phyloP scores from a whole-genome alignment of 2,113 vertebrate species.

The sheep (Ovis aries) region DNA sequence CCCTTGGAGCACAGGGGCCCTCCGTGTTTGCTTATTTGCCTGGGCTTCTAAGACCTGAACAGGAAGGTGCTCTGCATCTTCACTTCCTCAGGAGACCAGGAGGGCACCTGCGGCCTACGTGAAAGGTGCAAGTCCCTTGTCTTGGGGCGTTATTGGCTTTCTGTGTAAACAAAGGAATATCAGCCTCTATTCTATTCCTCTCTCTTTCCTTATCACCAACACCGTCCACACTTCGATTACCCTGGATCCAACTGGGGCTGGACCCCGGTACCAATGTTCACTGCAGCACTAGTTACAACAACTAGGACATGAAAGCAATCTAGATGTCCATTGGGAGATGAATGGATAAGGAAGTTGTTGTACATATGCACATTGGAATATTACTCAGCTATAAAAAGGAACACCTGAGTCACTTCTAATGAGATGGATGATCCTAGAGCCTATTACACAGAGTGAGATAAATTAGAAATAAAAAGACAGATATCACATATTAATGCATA shows the following conservation, averaged over 20 bases:
- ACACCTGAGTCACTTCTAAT: background rate
- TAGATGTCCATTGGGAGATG: background rate
- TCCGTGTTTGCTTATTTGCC: too few species aligned
- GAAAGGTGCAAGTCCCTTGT: too few species aligned
- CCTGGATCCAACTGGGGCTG: too few species aligned
- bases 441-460: background rate
- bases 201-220: too few species aligned
- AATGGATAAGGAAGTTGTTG: background rate
- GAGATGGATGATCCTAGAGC: background rate
- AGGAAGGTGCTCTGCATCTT: too few species aligned
- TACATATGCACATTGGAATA: background rate
- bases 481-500: background rate
- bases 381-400: background rate
- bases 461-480: background rate
- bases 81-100: rapidly evolving
- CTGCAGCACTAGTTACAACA: background rate
- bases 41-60: too few species aligned
- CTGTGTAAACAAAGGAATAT: too few species aligned
- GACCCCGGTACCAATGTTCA: background rate
- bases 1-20: too few species aligned
- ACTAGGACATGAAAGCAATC: background rate
- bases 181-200: too few species aligned
- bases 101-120: too few species aligned
- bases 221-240: rapidly evolving
- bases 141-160: too few species aligned